Conservation (phyloP, 2,113 vertebrate species). For the Podarcis muralis region DNA sequence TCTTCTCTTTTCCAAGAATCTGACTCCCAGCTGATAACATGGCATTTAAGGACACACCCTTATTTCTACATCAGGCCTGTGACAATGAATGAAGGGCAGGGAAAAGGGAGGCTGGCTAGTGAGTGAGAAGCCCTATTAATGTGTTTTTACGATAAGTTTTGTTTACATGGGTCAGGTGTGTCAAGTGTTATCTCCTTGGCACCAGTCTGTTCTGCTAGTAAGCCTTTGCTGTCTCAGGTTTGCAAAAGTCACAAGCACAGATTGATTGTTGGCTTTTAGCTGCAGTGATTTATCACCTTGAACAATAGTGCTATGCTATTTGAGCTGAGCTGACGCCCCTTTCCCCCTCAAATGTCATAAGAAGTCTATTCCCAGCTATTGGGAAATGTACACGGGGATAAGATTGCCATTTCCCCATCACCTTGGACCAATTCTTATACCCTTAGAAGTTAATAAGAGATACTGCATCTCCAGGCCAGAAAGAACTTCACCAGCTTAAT, state of each 20-base stretch:
- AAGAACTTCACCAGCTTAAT: neutral
- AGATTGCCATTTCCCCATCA: neutral
- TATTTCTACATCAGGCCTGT: neutral
- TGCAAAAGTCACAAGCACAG: conserved; percentile 6
- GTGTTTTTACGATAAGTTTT: conserved; percentile 30
- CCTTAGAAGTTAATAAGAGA: neutral
- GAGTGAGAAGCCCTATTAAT: neutral
- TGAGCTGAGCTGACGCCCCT: neutral
- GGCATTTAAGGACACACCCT: conserved; percentile 12
- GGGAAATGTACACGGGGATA: neutral
- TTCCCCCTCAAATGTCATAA: neutral
- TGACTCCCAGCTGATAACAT: neutral
- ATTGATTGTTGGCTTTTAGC: conserved; percentile 3
- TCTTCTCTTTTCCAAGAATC: neutral
- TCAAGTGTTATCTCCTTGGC: conserved; percentile 31
- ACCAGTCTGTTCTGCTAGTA: conserved; percentile 7
- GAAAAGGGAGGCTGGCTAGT: neutral
- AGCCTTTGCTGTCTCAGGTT: neutral
- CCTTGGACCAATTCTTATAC: neutral
- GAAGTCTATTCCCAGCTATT: neutral
- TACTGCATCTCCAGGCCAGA: neutral
- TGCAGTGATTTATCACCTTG: conserved; percentile 12
- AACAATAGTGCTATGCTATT: neutral
- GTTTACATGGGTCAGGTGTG: conserved; percentile 24
- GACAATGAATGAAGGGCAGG: neutral